A percentile compares a stretch with the other conserved stretches of the same genome.
These are phyloP conservation scores for Pedionomus torquatus DNA, from an alignment of 2,113 vertebrate species.

Conservation along the genomic window DNA sequence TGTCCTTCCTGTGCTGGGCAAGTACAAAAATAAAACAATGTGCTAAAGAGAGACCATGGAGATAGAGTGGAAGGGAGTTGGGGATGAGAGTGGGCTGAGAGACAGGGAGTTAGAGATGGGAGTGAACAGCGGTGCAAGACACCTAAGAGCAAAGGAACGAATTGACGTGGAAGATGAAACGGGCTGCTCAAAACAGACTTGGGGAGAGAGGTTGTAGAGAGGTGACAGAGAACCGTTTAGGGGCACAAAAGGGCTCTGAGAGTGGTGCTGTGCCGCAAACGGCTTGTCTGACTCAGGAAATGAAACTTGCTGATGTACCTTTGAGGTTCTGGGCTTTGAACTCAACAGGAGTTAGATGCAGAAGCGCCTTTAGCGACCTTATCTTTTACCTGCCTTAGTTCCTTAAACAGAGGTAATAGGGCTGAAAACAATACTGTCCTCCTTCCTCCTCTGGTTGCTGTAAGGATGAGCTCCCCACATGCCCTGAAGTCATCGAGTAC, in stretches of 20 bases:
- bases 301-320: slow-evolving; percentile 26
- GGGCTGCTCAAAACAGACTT: background rate
- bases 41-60: background rate
- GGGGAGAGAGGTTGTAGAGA: background rate
- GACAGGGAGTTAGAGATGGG: too few relatives aligned
- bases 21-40: background rate
- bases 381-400: background rate
- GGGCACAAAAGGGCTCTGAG: background rate
- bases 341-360: background rate
- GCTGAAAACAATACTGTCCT: background rate
- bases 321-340: slow-evolving; percentile 25
- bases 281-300: background rate
- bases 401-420: background rate
- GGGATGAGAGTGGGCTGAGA: background rate
- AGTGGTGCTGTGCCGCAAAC: background rate
- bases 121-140: background rate
- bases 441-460: background rate
- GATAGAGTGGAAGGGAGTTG: background rate
- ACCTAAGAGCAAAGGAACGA: background rate
- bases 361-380: background rate
- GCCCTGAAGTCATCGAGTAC: background rate
- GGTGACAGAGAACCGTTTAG: background rate
- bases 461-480: background rate
- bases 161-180: background rate
- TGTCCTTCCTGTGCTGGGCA: too few relatives aligned